Conservation (phyloP, 2,888 invertebrate species). For the Caenorhabditis parvicauda region DNA sequence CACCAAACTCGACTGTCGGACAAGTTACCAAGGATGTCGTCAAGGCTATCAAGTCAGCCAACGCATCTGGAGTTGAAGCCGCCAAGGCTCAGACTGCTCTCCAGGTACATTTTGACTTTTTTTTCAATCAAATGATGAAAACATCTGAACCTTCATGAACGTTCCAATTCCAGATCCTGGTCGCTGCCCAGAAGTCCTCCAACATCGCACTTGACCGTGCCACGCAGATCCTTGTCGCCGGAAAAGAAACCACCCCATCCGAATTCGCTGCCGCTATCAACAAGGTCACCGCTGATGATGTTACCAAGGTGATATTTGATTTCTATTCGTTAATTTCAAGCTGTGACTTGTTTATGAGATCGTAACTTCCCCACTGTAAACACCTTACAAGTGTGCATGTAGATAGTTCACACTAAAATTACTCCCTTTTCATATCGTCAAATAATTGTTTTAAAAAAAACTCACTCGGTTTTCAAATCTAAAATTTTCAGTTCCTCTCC, state of each 20-base stretch:
- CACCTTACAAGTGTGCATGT: too few relatives aligned
- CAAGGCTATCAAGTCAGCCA: conserved; percentile 26
- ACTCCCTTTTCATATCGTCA: too few relatives aligned
- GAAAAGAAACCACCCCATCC: conserved; percentile 35
- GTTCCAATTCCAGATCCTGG: conserved; percentile 16
- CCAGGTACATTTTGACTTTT: neutral
- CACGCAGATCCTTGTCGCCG: conserved; percentile 52
- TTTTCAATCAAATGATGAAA: neutral
- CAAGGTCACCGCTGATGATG: conserved; percentile 47
- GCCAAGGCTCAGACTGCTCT: conserved; percentile 24
- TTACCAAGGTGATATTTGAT: conserved; percentile 40
- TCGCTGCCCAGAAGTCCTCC: conserved; percentile 22
- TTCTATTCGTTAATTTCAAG: conserved; percentile 1
- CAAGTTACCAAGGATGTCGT: conserved; percentile 15
- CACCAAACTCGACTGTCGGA: conserved; percentile 11
- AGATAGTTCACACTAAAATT: too few relatives aligned
- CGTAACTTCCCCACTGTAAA: neutral
- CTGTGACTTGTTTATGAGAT: conserved; percentile 1
- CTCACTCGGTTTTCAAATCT: too few relatives aligned
- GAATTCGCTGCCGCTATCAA: conserved; percentile 45
- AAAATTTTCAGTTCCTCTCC: conserved; percentile 41
- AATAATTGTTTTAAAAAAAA: too few relatives aligned
- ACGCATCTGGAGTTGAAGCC: conserved; percentile 13
- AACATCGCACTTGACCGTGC: conserved; percentile 31
- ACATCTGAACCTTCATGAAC: neutral